Evolutionary conservation across 2,113 vertebrate genomes (phyloP), one percentile per base, ranked within the genome.

Genomic region (Corydoras maculifer): DNA sequence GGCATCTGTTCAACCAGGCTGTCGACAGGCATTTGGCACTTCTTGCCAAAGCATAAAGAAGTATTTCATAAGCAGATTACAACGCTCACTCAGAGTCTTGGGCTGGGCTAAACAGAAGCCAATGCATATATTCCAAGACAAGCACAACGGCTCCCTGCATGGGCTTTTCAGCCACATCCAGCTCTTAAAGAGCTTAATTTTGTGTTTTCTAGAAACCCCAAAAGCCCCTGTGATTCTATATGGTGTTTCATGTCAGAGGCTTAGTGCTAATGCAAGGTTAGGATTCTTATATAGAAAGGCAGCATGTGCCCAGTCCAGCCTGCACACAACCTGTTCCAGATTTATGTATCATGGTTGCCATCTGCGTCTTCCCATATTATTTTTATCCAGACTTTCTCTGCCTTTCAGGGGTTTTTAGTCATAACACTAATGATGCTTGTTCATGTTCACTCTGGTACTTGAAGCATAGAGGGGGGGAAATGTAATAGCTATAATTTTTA

Each of bases 161-260:
- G 32, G 51, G 18, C n/a, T 18, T n/a, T 51, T 74, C 18, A 15
- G 49, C 66, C 15, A 50, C 29, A 55, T 62, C 3, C 12, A 18
- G 57, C 14, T 49, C 15, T 18, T 69, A 69, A 64, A 25, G 58
- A 49, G 31, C 49, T 54, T 61, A 78, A 70, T 69, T 69, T 43
- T 43, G 35, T 54, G 58, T 66, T 10, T 14, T 53, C 10, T 10
- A 53, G 51, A 53, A 10, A 53, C 10, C 51, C 5, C 10, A 53
- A 53, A 53, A 3, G 13, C 51, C 51, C 51, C 51, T 14, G 13
- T 12, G 51, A 14, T 53, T 53, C 1, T 53, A 14, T 43, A 53
- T 10, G 54, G 12, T n/a, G 54, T n/a, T 57, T 14, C n/a, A 53
- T 12, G 54, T 57, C 54, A 57, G 6, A 57, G 54, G 2, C n/a